Conservation (phyloP, 2,797 vertebrate genomes). For the Peromyscus melanophrys region DNA sequence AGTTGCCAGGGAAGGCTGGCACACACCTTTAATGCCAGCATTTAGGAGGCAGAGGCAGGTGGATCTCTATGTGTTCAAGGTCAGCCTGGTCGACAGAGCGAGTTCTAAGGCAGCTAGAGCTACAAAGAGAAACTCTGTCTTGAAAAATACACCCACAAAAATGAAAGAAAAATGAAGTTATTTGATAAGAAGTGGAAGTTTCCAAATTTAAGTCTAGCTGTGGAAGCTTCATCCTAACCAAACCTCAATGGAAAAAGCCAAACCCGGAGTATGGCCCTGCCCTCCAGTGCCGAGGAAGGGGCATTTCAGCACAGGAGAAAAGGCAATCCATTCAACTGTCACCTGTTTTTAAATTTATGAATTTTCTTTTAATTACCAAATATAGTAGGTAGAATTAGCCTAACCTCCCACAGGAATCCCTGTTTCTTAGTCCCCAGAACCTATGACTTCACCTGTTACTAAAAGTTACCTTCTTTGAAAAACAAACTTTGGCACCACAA, state of each 20-base stretch:
- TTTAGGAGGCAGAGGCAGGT: neutral
- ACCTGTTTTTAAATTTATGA: neutral
- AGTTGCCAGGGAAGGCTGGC: neutral
- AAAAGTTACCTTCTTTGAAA: slow-evolving; percentile 15
- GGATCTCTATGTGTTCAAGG: neutral
- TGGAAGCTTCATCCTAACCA: neutral
- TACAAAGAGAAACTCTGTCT: neutral
- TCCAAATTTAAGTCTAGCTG: neutral
- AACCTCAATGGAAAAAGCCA: neutral
- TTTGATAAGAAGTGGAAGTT: slow-evolving; percentile 17
- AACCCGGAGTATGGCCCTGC: neutral
- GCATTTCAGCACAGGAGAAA: slow-evolving; percentile 20
- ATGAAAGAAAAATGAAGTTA: neutral
- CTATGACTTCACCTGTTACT: neutral
- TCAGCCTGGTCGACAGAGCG: neutral
- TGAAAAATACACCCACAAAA: neutral
- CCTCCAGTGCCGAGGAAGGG: neutral
- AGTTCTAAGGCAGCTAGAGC: neutral
- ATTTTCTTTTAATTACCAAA: slow-evolving; percentile 41
- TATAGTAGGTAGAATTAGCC: neutral
- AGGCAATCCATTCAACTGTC: neutral
- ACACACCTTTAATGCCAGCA: neutral
- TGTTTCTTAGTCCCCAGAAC: neutral
- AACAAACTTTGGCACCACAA: neutral
- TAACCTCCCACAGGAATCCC: neutral